A percentile compares a stretch with the other conserved stretches of the same genome.
phyloP scores from a whole-genome alignment of 2,888 invertebrate species.

The Artemia sinica region DNA sequence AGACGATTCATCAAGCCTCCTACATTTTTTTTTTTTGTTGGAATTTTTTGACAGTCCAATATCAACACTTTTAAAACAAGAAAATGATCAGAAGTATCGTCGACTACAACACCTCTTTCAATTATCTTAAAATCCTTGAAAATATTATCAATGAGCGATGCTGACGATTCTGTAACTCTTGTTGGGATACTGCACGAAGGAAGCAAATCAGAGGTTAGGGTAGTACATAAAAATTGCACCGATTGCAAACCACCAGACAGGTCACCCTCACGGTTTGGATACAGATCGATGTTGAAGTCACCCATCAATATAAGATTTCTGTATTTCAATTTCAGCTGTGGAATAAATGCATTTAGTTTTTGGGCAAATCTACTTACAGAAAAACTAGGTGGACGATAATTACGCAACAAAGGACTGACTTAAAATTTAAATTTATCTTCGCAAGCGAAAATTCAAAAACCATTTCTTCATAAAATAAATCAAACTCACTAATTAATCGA shows the following conservation, averaged over 20 bases:
- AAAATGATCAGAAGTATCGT: too few relatives aligned
- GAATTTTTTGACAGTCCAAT: too few relatives aligned
- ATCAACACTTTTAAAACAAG: too few relatives aligned
- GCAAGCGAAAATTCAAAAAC: constrained; percentile 9
- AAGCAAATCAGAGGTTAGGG: constrained; percentile 1
- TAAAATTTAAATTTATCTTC: constrained; percentile 1
- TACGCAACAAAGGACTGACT: constrained; percentile 1
- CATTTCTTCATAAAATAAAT: constrained; percentile 8
- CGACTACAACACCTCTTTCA: too few relatives aligned
- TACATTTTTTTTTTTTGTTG: too few relatives aligned
- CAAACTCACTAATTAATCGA: constrained; percentile 3
- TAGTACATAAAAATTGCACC: constrained; percentile 5
- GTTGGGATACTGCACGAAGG: constrained; percentile 10
- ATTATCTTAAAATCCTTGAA: too few relatives aligned
- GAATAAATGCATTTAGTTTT: not conserved
- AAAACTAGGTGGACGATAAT: constrained; percentile 9
- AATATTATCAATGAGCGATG: too few relatives aligned
- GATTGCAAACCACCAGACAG: constrained; percentile 9
- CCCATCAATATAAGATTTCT: constrained; percentile 5
- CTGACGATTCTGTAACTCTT: too few relatives aligned
- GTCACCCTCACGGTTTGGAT: too few relatives aligned
- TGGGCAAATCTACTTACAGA: constrained; percentile 1
- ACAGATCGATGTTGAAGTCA: too few relatives aligned
- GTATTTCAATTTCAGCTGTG: constrained; percentile 1
- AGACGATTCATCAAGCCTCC: too few relatives aligned